A percentile compares a stretch with the other conserved stretches of the same genome.
These are phyloP conservation scores for Pangasius mekongensis DNA, from an alignment of 2,797 vertebrate species.

Conservation along the genomic window DNA sequence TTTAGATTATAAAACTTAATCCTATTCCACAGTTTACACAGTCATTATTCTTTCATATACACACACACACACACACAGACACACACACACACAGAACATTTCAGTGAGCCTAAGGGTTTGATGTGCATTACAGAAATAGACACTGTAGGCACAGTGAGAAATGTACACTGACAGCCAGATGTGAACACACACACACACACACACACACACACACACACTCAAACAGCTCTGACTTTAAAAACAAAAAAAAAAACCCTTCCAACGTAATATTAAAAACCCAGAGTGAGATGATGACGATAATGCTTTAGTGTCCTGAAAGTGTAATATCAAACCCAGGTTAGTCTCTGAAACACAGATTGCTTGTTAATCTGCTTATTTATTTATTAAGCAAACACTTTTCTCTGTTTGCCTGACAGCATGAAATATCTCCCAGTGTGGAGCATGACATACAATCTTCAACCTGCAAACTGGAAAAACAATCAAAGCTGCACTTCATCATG, in stretches of 20 bases:
- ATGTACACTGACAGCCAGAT: not conserved
- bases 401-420: not conserved
- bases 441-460: not conserved
- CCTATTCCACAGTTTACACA: not conserved
- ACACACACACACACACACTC: not conserved
- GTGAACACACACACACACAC: conserved; percentile 4
- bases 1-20: not conserved
- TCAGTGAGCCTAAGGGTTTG: not conserved
- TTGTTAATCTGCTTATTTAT: not conserved
- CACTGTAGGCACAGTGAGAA: not conserved
- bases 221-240: not conserved
- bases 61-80: not conserved
- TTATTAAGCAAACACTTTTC: not conserved
- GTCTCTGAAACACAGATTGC: not conserved
- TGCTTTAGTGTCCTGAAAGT: not conserved
- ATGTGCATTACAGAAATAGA: not conserved
- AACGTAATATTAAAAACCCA: not conserved
- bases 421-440: not conserved
- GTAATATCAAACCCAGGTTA: not conserved
- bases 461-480: not conserved
- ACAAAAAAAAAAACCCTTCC: no score
- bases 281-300: not conserved
- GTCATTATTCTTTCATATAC: not conserved
- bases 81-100: not conserved
- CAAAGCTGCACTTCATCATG: not conserved